Evolutionary conservation across 2,113 vertebrate species (phyloP).

Genomic region (Mugil cephalus): DNA sequence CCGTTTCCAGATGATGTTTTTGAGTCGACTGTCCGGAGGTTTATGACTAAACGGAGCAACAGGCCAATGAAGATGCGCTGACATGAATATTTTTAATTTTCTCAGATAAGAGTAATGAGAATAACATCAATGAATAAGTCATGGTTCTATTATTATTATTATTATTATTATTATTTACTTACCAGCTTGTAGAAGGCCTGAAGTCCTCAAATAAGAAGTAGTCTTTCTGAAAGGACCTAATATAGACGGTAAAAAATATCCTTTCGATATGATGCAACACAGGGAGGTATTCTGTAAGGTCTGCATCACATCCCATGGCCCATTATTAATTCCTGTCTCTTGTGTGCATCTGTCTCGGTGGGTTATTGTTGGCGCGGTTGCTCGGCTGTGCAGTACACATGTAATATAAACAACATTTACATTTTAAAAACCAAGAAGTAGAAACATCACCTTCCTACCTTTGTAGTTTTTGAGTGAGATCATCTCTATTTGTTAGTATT

Average conservation of each 20-base stretch:
- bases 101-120: no score
- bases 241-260: neutral
- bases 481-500: neutral
- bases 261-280: neutral
- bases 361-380: constrained; percentile 30
- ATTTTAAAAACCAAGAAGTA: no score
- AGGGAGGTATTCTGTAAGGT: neutral
- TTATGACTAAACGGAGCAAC: no score
- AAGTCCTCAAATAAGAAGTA: neutral
- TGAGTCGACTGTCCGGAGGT: neutral
- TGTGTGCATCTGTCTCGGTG: constrained; percentile 27
- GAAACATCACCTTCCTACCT: neutral
- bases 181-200: no score
- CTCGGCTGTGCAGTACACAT: constrained; percentile 27
- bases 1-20: no score
- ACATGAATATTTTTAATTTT: no score
- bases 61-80: no score
- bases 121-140: no score
- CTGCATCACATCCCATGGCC: neutral
- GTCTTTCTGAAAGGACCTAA: neutral
- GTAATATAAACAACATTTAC: no score
- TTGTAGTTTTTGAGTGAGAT: neutral
- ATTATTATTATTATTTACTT: no score
- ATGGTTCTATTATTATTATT: no score
- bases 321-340: neutral